These are phyloP conservation scores for Abramis brama DNA, from an alignment of 2,113 vertebrate genomes.

Conservation along the genomic window DNA sequence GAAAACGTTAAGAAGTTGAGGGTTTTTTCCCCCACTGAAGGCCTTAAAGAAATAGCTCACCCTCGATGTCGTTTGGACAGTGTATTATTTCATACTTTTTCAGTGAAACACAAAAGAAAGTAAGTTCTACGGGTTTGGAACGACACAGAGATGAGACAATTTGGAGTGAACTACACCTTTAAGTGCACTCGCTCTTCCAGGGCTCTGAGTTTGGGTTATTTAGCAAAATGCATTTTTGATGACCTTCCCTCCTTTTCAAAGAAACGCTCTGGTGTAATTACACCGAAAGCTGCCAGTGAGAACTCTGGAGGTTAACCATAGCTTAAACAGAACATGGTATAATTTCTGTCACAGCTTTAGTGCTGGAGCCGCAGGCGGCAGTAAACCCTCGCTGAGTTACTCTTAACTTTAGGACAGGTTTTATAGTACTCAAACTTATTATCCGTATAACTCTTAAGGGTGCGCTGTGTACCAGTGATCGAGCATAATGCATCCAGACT, in stretches of 20 bases:
- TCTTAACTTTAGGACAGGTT: neutral
- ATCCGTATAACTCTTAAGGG: neutral
- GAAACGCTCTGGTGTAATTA: neutral
- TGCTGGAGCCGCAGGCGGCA: neutral
- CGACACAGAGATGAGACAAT: neutral
- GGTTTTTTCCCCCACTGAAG: neutral
- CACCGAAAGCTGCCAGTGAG: conserved; percentile 1
- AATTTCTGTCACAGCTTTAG: conserved; percentile 19
- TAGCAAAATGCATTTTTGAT: conserved; percentile 25
- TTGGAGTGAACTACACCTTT: neutral
- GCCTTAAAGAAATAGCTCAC: neutral
- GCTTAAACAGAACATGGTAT: conserved; percentile 28
- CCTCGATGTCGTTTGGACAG: too few relatives aligned
- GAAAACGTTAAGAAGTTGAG: conserved; percentile 17
- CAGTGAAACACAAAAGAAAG: neutral
- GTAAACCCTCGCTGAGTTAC: neutral
- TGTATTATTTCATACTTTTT: neutral
- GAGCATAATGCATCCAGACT: neutral
- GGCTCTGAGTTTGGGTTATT: conserved; percentile 17
- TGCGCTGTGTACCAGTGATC: neutral
- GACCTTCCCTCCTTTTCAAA: conserved; percentile 22
- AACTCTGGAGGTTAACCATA: conserved; percentile 22
- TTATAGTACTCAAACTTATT: neutral
- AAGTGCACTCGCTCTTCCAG: neutral
- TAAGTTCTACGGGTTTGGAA: neutral